Base-by-base conservation (phyloP, 2,113 vertebrate genomes). In the Scomber colias region DNA sequence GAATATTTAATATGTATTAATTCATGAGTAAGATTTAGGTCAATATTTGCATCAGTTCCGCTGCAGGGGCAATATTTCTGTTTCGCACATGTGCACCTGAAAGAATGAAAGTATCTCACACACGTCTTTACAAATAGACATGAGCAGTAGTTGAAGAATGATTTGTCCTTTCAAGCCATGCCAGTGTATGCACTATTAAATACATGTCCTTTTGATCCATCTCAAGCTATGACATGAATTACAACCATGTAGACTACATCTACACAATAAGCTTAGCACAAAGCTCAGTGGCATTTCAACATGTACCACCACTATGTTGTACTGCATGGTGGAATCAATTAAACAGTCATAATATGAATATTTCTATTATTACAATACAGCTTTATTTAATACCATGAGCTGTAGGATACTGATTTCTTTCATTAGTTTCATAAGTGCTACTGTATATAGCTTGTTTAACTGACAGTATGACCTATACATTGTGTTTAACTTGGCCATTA, bases 51-150 rank as follows among this genome's bases (percentile, higher is more conserved):
- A 45, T 75, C 27, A 17, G 73, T 72, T 75, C 57, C 15, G 19
- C 61, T 1, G 10, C 17, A 15, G 35, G 75, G 80, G 16, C 74
- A 67, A 73, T 73, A 84, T 87, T 84, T 84, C 77, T 59, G 82
- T 62, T 68, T 72, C 79, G 85, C 90, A 90, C 79, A 87, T 90
- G 88, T 91, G 81, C 86, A 90, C 83, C 80, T 87, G 85, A 81
- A 85, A 85, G 88, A 90, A 90, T 88, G 80, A 81, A 80, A 85
- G 79, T 16, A 80, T 91, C 91, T 87, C 66, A 51, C 89, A 88
- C 76, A 82, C 83, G 92, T 87, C 87, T 91, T 91, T 86, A 71
- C 91, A 91, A 92, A 93, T 87, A 90, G 90, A 90, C 82, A 82
- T 91, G 89, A 86, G 88, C 71, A 21, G 68, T 56, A 62, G 81